Evolutionary conservation across 2,888 invertebrate species (phyloP).

Genomic region (Aspidiotus destructor): DNA sequence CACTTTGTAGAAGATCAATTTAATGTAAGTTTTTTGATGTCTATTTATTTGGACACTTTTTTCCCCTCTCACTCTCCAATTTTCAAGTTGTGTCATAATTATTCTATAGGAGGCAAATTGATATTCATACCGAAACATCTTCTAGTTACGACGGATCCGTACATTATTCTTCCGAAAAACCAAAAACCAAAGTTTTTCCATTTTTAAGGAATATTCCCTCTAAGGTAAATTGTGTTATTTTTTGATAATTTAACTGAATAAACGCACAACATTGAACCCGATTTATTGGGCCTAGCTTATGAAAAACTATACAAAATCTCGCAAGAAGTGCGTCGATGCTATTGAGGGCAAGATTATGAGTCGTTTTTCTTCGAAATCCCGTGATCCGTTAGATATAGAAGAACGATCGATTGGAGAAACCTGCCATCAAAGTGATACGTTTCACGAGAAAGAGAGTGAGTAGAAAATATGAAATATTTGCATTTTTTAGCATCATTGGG

Average conservation of each 20-base stretch:
- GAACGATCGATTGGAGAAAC: not conserved
- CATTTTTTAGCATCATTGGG: no score
- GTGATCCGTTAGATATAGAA: not conserved
- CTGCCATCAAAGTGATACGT: not conserved
- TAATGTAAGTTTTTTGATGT: no score
- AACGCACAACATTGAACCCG: not conserved
- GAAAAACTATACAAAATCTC: not conserved
- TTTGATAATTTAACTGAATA: not conserved
- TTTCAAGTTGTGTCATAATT: no score
- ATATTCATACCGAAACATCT: no score
- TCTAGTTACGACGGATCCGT: no score
- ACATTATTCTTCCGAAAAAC: not conserved
- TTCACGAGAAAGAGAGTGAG: not conserved
- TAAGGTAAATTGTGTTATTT: not conserved
- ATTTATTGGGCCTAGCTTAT: not conserved
- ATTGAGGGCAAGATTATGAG: not conserved
- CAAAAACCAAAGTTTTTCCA: not conserved
- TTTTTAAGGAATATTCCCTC: slow-evolving; percentile 5
- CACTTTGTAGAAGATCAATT: no score
- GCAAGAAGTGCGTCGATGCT: not conserved
- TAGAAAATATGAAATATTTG: not conserved
- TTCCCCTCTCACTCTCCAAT: no score
- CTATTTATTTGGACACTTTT: no score
- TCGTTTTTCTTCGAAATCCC: not conserved
- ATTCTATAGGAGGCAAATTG: no score